Conservation (phyloP, 2,113 vertebrate species). For the Serinus canaria region DNA sequence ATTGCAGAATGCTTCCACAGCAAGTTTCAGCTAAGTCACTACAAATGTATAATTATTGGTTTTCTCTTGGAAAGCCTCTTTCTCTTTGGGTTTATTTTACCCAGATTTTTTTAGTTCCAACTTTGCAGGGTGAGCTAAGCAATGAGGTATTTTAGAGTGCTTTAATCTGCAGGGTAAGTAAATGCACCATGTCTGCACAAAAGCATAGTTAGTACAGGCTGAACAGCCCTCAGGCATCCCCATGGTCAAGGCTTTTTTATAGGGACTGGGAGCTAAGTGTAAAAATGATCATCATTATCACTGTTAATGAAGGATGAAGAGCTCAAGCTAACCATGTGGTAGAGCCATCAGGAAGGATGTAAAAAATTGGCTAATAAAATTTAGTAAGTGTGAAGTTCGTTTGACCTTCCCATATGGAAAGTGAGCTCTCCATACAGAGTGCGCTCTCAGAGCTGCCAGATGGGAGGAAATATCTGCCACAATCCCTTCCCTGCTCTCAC, state of each 20-base stretch:
- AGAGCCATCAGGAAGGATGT: conserved; percentile 20
- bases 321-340: background rate
- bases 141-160: background rate
- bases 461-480: background rate
- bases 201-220: background rate
- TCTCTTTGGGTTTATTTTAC: background rate
- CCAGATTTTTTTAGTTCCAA: background rate
- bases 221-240: background rate
- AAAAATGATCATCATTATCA: conserved; percentile 3
- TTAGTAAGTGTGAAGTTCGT: background rate
- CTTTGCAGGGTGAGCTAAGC: background rate
- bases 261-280: background rate
- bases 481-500: background rate
- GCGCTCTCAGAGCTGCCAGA: background rate
- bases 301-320: conserved; percentile 26
- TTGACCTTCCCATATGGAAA: background rate
- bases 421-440: background rate
- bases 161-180: background rate
- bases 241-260: background rate
- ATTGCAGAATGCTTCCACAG: background rate
- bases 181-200: background rate
- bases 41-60: background rate
- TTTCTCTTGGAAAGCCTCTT: background rate
- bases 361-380: conserved; percentile 15
- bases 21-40: background rate